phyloP scores from a whole-genome alignment of 2,797 vertebrate genomes.

The Brachymystax lenok region DNA sequence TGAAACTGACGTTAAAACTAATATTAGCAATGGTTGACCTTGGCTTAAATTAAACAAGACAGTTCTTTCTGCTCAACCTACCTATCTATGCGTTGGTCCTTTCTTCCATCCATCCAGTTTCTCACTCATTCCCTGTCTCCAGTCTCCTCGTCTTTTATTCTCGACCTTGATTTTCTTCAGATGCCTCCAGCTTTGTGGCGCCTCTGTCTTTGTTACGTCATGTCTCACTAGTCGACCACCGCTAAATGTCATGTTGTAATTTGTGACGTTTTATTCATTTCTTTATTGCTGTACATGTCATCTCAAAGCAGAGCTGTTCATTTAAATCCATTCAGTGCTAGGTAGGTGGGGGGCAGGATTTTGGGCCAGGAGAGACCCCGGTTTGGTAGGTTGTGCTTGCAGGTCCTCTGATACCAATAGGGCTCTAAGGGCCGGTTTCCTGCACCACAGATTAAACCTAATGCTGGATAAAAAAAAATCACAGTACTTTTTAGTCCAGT shows the following conservation, averaged over 20 bases:
- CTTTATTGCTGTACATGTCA: neutral
- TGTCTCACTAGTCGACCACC: slow-evolving; percentile 16
- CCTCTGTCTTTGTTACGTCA: slow-evolving; percentile 47
- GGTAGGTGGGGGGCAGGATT: neutral
- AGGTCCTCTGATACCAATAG: neutral
- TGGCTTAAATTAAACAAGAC: slow-evolving; percentile 10
- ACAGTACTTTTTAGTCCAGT: neutral
- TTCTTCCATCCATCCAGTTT: slow-evolving; percentile 29
- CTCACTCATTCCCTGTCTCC: slow-evolving; percentile 28
- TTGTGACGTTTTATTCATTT: neutral
- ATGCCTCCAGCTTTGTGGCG: slow-evolving; percentile 33
- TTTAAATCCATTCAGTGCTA: neutral
- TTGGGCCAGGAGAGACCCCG: neutral
- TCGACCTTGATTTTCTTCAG: neutral
- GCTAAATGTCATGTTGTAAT: neutral
- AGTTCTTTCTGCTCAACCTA: slow-evolving; percentile 42
- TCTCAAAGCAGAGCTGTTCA: neutral
- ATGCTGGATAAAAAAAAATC: neutral
- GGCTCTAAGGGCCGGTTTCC: neutral
- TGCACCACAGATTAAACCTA: neutral
- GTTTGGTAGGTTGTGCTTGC: neutral
- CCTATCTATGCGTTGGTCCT: slow-evolving; percentile 24
- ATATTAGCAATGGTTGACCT: neutral
- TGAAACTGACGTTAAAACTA: neutral
- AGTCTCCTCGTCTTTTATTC: slow-evolving; percentile 27